Evolutionary conservation across 2,113 vertebrate species (phyloP).

Genomic region (Eira barbara): DNA sequence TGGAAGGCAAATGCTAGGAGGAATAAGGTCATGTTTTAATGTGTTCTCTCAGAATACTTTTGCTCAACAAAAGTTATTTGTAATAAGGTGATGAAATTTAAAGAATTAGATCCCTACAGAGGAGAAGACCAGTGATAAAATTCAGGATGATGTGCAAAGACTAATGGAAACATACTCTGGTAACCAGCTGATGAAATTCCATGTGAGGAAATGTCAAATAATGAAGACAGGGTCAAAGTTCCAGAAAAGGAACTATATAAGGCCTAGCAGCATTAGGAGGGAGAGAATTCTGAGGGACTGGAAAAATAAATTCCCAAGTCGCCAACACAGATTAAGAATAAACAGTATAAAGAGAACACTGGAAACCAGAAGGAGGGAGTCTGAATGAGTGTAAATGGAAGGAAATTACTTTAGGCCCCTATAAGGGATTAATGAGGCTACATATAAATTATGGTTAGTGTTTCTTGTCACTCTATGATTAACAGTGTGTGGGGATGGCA

Average conservation of each 20-base stretch:
- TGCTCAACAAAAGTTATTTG: background rate
- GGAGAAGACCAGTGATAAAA: background rate
- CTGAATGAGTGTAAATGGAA: constrained; percentile 19
- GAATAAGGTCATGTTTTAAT: constrained; percentile 11
- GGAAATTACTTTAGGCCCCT: background rate
- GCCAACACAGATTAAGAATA: background rate
- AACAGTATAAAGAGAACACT: constrained; percentile 8
- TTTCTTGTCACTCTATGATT: constrained; percentile 8
- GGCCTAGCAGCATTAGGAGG: background rate
- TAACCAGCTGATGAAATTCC: constrained; percentile 32
- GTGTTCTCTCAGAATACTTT: background rate
- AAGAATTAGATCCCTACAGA: background rate
- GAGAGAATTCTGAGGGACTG: background rate
- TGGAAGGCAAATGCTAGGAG: background rate
- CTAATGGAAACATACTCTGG: background rate
- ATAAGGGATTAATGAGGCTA: background rate
- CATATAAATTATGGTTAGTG: background rate
- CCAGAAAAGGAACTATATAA: background rate
- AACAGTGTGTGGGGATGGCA: background rate
- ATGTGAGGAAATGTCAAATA: constrained; percentile 32
- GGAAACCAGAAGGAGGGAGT: background rate
- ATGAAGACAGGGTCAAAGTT: constrained; percentile 34
- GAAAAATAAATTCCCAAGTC: constrained; percentile 43
- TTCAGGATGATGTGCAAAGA: constrained; percentile 15
- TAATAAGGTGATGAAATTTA: constrained; percentile 17